These are phyloP conservation scores for Drosophila gunungcola DNA, from an alignment of 1,140 invertebrate species.

Conservation along the genomic window DNA sequence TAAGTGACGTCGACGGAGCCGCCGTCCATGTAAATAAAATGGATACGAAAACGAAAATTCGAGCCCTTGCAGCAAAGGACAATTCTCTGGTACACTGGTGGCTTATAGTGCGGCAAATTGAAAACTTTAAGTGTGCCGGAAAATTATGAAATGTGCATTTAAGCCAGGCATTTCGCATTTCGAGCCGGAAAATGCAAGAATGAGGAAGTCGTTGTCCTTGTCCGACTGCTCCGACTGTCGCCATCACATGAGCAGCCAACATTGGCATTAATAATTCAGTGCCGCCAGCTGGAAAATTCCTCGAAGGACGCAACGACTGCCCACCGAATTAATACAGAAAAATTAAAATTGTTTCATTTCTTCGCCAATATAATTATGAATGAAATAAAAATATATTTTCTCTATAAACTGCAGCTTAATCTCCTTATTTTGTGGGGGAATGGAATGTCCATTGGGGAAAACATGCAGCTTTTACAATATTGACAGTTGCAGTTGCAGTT, in stretches of 20 bases:
- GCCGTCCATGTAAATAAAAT: slow-evolving; percentile 64
- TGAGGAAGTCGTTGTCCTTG: slow-evolving; percentile 20
- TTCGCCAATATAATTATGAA: slow-evolving; percentile 36
- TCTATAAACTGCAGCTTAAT: slow-evolving; percentile 59
- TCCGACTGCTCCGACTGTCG: background rate
- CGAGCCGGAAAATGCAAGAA: slow-evolving; percentile 34
- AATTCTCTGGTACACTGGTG: slow-evolving; percentile 4
- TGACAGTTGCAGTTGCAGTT: slow-evolving; percentile 55
- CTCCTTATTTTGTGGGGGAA: slow-evolving; percentile 15
- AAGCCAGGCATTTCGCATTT: slow-evolving; percentile 22
- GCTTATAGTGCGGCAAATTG: slow-evolving; percentile 57
- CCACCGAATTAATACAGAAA: slow-evolving; percentile 69
- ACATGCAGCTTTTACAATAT: slow-evolving; percentile 36
- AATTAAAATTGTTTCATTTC: slow-evolving; percentile 63
- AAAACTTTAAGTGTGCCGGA: slow-evolving; percentile 67
- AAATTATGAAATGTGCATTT: slow-evolving; percentile 72
- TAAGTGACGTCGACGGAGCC: slow-evolving; percentile 48
- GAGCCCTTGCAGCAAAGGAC: slow-evolving; percentile 28
- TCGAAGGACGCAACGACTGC: slow-evolving; percentile 46
- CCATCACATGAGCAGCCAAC: slow-evolving; percentile 47
- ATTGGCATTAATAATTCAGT: slow-evolving; percentile 69
- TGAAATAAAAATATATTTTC: slow-evolving; percentile 27
- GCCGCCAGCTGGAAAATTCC: slow-evolving; percentile 25
- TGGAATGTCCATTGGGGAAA: background rate
- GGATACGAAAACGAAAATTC: slow-evolving; percentile 44